Conservation (phyloP, 2,888 invertebrate species). For the Lissocephala sabroskyi region DNA sequence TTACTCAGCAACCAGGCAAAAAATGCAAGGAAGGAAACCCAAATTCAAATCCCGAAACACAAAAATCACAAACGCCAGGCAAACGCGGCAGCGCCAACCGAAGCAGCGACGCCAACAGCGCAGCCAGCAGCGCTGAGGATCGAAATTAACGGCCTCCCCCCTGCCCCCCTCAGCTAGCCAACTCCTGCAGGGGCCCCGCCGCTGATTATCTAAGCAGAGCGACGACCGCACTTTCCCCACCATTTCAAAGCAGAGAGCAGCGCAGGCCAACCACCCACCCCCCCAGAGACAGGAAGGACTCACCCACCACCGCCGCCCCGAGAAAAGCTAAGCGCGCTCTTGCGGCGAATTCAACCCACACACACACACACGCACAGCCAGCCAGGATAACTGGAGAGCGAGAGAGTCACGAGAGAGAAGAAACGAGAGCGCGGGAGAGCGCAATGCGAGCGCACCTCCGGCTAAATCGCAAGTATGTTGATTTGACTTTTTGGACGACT, state of each 20-base stretch:
- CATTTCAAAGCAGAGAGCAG: constrained; percentile 14
- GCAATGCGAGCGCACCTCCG: constrained; percentile 39
- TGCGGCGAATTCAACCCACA: constrained; percentile 45
- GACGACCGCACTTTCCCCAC: constrained; percentile 22
- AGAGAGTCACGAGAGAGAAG: constrained; percentile 22
- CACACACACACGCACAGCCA: constrained; percentile 12
- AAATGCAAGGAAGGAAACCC: constrained; percentile 57
- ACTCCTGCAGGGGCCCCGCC: constrained; percentile 44
- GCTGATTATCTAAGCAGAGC: constrained; percentile 61
- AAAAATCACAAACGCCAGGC: constrained; percentile 18
- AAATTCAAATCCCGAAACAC: constrained; percentile 43
- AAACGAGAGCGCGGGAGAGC: constrained; percentile 13
- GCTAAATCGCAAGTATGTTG: constrained; percentile 54
- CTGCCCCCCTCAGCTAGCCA: too few species aligned
- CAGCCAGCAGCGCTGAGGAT: constrained; percentile 7
- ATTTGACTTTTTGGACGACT: constrained; percentile 15
- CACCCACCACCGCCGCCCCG: constrained; percentile 18
- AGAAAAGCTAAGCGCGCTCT: constrained; percentile 24
- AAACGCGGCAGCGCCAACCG: constrained; percentile 18
- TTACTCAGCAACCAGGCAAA: constrained; percentile 39
- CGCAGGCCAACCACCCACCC: constrained; percentile 11
- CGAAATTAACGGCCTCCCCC: too few species aligned
- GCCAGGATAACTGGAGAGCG: constrained; percentile 20
- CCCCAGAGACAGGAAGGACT: constrained; percentile 35
- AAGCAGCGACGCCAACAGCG: constrained; percentile 20